phyloP scores from a whole-genome alignment of 35 echinoderm and acorn worm genomes.

The Holothuria glaberrima region DNA sequence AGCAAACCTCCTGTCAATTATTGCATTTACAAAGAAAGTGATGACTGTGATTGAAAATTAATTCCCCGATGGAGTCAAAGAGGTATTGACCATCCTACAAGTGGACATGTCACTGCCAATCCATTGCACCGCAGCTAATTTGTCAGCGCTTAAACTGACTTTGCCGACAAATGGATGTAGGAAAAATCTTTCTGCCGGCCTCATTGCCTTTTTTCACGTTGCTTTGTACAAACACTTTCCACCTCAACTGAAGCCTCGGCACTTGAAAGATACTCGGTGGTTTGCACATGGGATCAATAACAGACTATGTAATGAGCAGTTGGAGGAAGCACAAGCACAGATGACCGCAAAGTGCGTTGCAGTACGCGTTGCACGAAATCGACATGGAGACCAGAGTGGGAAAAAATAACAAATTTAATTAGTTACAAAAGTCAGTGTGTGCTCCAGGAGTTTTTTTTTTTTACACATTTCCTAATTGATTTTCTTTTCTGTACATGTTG shows the following conservation, averaged over 20 bases:
- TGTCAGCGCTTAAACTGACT: too few relatives aligned
- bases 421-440: neutral
- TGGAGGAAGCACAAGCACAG: neutral
- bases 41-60: too few relatives aligned
- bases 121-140: too few relatives aligned
- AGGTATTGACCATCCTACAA: too few relatives aligned
- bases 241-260: slow-evolving; percentile 5
- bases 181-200: neutral
- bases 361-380: neutral
- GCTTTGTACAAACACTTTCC: slow-evolving; percentile 24
- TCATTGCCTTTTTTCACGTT: neutral
- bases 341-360: neutral
- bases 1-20: too few relatives aligned
- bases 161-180: too few relatives aligned
- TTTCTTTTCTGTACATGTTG: too few relatives aligned
- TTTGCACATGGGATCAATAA: slow-evolving; percentile 31
- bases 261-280: slow-evolving; percentile 21
- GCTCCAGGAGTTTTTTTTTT: neutral
- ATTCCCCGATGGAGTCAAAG: too few relatives aligned
- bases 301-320: slow-evolving; percentile 26
- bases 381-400: too few relatives aligned
- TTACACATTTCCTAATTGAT: neutral
- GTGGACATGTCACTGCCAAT: too few relatives aligned
- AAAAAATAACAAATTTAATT: neutral
- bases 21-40: too few relatives aligned